Base-by-base conservation (phyloP, 2,797 vertebrate species). In the Podarcis siculus region DNA sequence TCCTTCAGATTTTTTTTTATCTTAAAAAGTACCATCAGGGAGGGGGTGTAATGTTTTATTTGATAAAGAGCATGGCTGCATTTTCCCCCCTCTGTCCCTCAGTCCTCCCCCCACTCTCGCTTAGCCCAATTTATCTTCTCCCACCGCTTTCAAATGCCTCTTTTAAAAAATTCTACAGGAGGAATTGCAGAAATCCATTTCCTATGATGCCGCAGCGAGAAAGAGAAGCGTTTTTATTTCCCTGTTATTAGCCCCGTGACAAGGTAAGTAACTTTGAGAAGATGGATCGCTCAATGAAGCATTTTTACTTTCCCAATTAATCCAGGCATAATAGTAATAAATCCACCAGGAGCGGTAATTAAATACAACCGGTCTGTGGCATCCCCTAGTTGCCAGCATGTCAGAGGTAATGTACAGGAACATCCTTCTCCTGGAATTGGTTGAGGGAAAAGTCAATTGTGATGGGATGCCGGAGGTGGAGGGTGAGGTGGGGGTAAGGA, bases 221-320 rank as follows among this genome's bases (percentile, higher is more conserved):
- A 32, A 71, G 35, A 94, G 89, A 89, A 91, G 90, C 78, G 92
- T 92, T 91, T 92, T 95, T 93, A 94, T 94, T 92, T 93, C 90
- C 83, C 91, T 64, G 75, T 92, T 90, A 94, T 95, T 93, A 95
- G 92, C 12, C 3, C 61, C 67, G 67, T 87, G 95, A 95, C 95
- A 94, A 92, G 92, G 95, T 94, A 96, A 96, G 95, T 94, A 89
- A 85, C 90, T 90, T 0, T 0, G 85, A 30, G 82, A 27, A 94
- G 94, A 96, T 94, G 86, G 95, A 96, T 96, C 8, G 88, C 83
- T 92, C 86, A 8, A 23, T 85, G 89, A 90, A 95, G 95, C 95
- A 15, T 91, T 93, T 96, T 94, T 88, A 86, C 91, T 93, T 86
- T 86, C 87, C 72, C 95, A 96, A 95, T 96, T 95, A 96, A 96